Evolutionary conservation across 2,888 invertebrate genomes (phyloP).

Genomic region (Drosophila ochracea): DNA sequence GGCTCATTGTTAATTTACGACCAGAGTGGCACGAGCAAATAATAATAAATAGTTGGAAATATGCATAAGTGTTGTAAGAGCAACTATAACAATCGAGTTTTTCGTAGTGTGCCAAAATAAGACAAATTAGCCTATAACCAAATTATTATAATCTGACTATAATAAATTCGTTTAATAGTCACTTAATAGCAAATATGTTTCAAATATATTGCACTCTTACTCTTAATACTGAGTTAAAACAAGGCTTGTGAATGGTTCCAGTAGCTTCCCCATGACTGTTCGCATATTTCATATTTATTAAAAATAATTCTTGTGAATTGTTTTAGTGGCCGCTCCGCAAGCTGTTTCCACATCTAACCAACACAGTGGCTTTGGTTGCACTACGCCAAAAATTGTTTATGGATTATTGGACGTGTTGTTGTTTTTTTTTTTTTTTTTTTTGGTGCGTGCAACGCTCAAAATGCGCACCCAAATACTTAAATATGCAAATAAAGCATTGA

Average conservation of each 20-base stretch:
- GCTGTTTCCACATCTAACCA: not conserved
- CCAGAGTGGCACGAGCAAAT: not conserved
- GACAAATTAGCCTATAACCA: not conserved
- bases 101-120: not conserved
- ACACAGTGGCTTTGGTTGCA: not conserved
- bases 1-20: constrained; percentile 34
- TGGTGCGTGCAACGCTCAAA: constrained; percentile 45
- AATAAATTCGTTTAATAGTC: not conserved
- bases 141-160: not conserved
- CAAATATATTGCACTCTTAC: not conserved
- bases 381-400: not conserved
- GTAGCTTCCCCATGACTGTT: not conserved
- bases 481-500: constrained; percentile 74
- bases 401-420: not conserved
- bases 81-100: not conserved
- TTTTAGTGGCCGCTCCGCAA: not conserved
- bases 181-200: not conserved
- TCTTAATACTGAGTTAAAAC: not conserved
- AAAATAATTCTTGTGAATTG: not conserved
- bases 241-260: not conserved
- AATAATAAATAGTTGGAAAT: constrained; percentile 6
- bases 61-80: constrained; percentile 16
- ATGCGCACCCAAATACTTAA: constrained; percentile 46
- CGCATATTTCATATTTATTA: not conserved
- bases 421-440: not conserved